Evolutionary conservation across 2,797 vertebrate genomes (phyloP).

Genomic region (Rhinatrema bivittatum): DNA sequence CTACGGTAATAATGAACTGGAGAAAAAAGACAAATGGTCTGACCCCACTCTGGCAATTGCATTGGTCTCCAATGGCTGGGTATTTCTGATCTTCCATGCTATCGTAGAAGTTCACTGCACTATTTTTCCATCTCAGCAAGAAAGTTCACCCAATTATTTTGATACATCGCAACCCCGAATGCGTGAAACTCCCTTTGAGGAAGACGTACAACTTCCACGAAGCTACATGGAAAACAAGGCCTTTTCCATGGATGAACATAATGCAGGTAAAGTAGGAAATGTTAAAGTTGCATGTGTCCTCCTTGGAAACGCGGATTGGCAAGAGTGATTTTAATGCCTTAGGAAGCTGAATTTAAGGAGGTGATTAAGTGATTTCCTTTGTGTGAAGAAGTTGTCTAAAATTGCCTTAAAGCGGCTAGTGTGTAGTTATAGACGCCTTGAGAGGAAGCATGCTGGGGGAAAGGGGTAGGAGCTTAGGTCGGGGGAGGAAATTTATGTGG

Average conservation of each 20-base stretch:
- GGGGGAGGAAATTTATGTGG: no score
- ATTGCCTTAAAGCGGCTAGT: no score
- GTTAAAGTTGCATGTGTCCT: no score
- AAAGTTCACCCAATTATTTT: conserved; percentile 88
- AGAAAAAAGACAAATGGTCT: conserved; percentile 72
- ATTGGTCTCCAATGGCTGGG: conserved; percentile 86
- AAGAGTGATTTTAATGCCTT: no score
- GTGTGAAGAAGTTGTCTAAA: no score
- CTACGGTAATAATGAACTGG: conserved; percentile 73
- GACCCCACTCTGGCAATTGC: conserved; percentile 84
- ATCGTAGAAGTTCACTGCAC: conserved; percentile 84
- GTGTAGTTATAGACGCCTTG: no score
- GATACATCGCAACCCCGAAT: conserved; percentile 89
- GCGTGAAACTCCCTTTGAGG: conserved; percentile 91
- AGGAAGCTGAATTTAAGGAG: no score
- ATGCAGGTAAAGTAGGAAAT: conserved; percentile 62
- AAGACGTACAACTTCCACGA: conserved; percentile 84
- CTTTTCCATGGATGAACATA: conserved; percentile 87
- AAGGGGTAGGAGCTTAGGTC: no score
- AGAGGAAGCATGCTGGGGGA: no score
- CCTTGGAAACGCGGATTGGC: no score
- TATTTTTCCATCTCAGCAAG: conserved; percentile 78
- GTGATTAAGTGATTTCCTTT: no score
- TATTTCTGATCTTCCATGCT: conserved; percentile 85
- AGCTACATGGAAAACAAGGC: conserved; percentile 94